These are phyloP conservation scores for Siphamia tubifer DNA, from an alignment of 2,113 vertebrate species.

Conservation along the genomic window DNA sequence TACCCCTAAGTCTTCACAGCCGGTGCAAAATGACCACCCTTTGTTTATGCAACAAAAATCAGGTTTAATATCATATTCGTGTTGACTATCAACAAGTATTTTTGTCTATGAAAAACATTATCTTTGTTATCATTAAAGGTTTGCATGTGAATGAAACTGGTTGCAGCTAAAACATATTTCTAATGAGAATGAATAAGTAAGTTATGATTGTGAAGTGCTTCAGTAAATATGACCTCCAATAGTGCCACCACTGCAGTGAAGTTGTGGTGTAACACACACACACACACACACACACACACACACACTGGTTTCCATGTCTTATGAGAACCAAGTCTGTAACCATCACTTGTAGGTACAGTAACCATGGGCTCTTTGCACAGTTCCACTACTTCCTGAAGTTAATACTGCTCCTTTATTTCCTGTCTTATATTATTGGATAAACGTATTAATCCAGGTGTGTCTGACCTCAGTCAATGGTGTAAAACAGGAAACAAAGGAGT, in stretches of 20 bases:
- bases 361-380: no score
- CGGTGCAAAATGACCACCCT: not conserved
- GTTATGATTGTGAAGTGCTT: not conserved
- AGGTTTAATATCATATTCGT: not conserved
- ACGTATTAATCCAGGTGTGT: no score
- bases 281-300: not conserved
- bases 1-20: not conserved
- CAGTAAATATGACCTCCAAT: slow-evolving; percentile 9
- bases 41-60: slow-evolving; percentile 21
- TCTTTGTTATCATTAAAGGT: not conserved
- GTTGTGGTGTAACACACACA: slow-evolving; percentile 8
- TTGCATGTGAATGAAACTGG: not conserved
- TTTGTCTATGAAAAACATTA: slow-evolving; percentile 1
- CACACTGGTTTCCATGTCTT: no score
- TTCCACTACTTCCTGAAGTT: no score
- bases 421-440: no score
- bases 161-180: not conserved
- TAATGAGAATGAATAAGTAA: not conserved
- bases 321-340: no score
- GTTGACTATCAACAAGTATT: slow-evolving; percentile 34
- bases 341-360: no score
- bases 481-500: no score
- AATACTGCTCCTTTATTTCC: no score
- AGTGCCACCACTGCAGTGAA: not conserved
- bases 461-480: no score